Evolutionary conservation across 2,888 invertebrate genomes (phyloP).

Genomic region (Zaprionus lineosus): DNA sequence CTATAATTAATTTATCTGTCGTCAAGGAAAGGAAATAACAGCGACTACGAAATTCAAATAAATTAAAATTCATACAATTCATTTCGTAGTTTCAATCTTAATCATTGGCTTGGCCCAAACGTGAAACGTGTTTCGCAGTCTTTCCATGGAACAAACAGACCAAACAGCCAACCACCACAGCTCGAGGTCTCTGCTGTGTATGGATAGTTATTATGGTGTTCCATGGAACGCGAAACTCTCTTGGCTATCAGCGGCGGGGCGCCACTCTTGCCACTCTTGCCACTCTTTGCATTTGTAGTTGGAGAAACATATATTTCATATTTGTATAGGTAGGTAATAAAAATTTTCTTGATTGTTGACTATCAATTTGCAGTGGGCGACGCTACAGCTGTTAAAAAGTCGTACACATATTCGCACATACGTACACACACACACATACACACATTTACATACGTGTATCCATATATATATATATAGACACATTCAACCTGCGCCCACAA

Average conservation of each 20-base stretch:
- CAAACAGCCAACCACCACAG: not conserved
- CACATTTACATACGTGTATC: no score
- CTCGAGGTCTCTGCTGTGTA: conserved; percentile 14
- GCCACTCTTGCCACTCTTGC: conserved; percentile 42
- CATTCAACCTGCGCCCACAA: not conserved
- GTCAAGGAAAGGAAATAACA: conserved; percentile 45
- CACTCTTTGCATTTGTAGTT: no score
- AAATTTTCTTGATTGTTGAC: conserved; percentile 43
- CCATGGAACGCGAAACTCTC: conserved; percentile 5
- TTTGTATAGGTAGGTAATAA: conserved; percentile 42
- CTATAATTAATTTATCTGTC: conserved; percentile 51
- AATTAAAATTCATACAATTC: conserved; percentile 35
- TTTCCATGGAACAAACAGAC: conserved; percentile 10
- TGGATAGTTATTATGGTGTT: conserved; percentile 19
- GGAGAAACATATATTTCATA: conserved; percentile 29
- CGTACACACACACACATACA: no score
- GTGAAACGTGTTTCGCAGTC: conserved; percentile 54
- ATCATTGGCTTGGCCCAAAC: conserved; percentile 13
- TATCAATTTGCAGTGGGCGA: conserved; percentile 52
- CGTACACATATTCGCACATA: conserved; percentile 8
- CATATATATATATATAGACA: no score
- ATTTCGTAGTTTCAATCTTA: conserved; percentile 23
- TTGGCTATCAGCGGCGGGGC: conserved; percentile 17
- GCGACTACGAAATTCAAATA: conserved; percentile 23
- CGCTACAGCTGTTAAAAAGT: conserved; percentile 22